Percentiles rank a stretch among this genome's conserved stretches.
Conservation (phyloP, 2,888 invertebrate species). For the Steromphala cineraria region DNA sequence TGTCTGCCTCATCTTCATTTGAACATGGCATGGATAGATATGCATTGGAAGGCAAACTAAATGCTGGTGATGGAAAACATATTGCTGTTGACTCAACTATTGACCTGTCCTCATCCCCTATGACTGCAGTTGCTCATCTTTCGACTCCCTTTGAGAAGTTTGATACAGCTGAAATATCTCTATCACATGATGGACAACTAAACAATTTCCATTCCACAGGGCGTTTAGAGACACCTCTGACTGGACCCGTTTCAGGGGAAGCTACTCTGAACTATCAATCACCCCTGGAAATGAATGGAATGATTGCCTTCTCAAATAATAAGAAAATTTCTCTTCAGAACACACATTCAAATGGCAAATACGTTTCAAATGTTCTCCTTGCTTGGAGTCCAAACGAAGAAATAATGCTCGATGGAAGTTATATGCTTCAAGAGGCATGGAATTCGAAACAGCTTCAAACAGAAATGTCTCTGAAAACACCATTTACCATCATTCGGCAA, state of each 20-base stretch:
- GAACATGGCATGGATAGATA: conserved; percentile 1
- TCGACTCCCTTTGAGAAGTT: conserved; percentile 38
- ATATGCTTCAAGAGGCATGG: conserved; percentile 6
- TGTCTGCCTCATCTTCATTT: conserved; percentile 16
- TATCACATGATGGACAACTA: conserved; percentile 33
- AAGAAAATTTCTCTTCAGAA: conserved; percentile 10
- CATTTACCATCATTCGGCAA: conserved; percentile 32
- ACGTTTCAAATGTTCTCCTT: conserved; percentile 11
- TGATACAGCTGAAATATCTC: conserved; percentile 34
- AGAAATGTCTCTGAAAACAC: conserved; percentile 33
- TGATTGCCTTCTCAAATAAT: conserved; percentile 19
- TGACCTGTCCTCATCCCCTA: conserved; percentile 26
- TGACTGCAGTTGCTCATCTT: conserved; percentile 26
- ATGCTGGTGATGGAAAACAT: neutral
- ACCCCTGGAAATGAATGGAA: conserved; percentile 23
- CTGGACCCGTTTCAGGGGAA: neutral
- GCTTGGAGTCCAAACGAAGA: conserved; percentile 37
- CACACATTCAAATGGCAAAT: neutral
- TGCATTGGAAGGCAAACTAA: conserved; percentile 1
- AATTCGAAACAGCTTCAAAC: conserved; percentile 15
- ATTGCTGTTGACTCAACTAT: conserved; percentile 16
- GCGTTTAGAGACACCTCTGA: neutral
- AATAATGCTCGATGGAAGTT: conserved; percentile 31
- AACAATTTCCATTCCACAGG: conserved; percentile 27
- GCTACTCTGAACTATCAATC: conserved; percentile 8